These are phyloP conservation scores for Thereuonema tuberculata DNA, from an alignment of 1,140 invertebrate species.

Conservation along the genomic window DNA sequence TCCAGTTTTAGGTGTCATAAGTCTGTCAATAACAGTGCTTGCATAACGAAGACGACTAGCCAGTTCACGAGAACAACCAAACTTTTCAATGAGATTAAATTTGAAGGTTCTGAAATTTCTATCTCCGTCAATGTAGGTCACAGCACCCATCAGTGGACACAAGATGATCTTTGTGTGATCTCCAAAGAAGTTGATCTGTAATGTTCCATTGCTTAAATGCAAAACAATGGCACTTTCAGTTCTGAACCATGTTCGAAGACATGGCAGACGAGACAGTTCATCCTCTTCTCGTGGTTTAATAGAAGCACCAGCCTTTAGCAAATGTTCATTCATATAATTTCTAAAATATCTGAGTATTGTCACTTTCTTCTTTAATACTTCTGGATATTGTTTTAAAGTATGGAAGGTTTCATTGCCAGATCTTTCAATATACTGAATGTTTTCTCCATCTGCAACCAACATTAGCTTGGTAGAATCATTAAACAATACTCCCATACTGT, in stretches of 20 bases:
- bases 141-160: slow-evolving; percentile 90
- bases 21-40: slow-evolving; percentile 58
- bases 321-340: slow-evolving; percentile 95
- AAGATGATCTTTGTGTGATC: slow-evolving; percentile 97
- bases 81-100: slow-evolving; percentile 64
- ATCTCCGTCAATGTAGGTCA: slow-evolving; percentile 86
- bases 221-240: slow-evolving; percentile 89
- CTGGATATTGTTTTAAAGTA: slow-evolving; percentile 63
- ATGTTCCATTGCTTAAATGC: slow-evolving; percentile 91
- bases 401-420: slow-evolving; percentile 78
- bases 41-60: slow-evolving; percentile 72
- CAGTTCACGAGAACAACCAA: slow-evolving; percentile 66
- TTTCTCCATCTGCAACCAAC: slow-evolving; percentile 42
- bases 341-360: slow-evolving; percentile 90
- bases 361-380: slow-evolving; percentile 85
- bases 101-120: slow-evolving; percentile 81
- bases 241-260: slow-evolving; percentile 89
- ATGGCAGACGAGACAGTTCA: slow-evolving; percentile 76
- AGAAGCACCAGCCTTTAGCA: slow-evolving; percentile 77
- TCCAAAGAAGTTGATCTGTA: slow-evolving; percentile 94
- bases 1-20: slow-evolving; percentile 23
- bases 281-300: slow-evolving; percentile 66
- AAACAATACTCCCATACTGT: slow-evolving; percentile 48
- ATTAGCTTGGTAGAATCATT: slow-evolving; percentile 47
- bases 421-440: slow-evolving; percentile 91